These are phyloP conservation scores for Itoplectis maculator DNA, from an alignment of 2,888 invertebrate species.

Conservation along the genomic window DNA sequence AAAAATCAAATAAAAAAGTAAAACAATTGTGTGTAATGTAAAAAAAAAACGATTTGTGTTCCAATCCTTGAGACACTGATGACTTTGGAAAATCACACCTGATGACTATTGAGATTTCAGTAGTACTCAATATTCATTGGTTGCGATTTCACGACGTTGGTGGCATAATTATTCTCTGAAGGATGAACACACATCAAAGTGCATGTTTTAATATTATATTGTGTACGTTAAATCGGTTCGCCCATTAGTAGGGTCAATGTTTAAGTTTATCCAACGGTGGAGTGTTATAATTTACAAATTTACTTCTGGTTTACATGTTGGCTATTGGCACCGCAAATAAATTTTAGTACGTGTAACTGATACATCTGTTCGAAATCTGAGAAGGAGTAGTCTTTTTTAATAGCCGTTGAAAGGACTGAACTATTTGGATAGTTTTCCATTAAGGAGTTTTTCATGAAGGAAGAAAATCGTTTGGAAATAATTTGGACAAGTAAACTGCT, in stretches of 20 bases:
- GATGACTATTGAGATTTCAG: no score
- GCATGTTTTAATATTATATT: conserved; percentile 46
- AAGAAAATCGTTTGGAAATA: not conserved
- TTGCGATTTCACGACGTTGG: no score
- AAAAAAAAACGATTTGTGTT: not conserved
- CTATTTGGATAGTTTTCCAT: no score
- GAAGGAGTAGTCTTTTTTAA: no score
- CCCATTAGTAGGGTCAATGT: not conserved
- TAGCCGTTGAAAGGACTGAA: no score
- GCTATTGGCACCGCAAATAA: no score
- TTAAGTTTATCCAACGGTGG: not conserved
- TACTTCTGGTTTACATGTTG: not conserved
- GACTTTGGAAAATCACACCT: no score
- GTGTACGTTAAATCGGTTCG: not conserved
- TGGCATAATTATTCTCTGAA: no score
- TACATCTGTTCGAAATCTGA: not conserved
- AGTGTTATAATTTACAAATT: not conserved
- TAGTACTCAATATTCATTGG: no score
- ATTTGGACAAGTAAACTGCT: not conserved
- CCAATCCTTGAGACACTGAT: not conserved
- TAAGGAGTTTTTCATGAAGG: no score
- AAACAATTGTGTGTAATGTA: not conserved
- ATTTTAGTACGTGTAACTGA: no score
- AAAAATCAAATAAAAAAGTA: conserved; percentile 9
- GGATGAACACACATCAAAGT: not conserved